phyloP scores from a whole-genome alignment of 2,113 vertebrate species.

The Hystrix cristata region DNA sequence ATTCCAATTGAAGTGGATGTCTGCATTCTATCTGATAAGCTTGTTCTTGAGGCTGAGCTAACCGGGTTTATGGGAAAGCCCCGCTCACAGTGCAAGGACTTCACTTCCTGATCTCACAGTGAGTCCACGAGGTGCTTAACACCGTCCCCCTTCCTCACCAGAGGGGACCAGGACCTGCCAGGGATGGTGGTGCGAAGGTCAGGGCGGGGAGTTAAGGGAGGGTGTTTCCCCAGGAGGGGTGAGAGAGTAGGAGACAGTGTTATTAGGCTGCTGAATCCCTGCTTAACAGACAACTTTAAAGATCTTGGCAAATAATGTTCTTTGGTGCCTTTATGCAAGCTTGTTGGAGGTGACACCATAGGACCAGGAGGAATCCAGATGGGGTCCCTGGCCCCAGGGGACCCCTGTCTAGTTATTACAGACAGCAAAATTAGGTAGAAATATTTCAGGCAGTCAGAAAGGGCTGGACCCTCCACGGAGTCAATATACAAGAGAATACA shows the following conservation, averaged over 20 bases:
- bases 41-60: not conserved
- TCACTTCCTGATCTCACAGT: not conserved
- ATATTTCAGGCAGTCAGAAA: too few species aligned
- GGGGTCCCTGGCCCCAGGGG: not conserved
- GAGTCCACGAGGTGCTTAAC: not conserved
- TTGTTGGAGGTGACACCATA: not conserved
- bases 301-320: not conserved
- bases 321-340: not conserved
- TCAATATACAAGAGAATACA: too few species aligned
- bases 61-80: not conserved
- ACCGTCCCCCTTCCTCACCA: not conserved
- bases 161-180: not conserved
- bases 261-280: not conserved
- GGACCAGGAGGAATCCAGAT: not conserved
- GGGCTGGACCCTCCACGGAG: too few species aligned
- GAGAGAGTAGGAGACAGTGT: not conserved
- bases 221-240: rapidly evolving
- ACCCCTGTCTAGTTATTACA: not conserved
- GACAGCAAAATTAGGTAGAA: too few species aligned
- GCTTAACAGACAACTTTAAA: not conserved
- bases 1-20: not conserved
- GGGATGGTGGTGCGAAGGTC: not conserved
- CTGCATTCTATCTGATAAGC: not conserved
- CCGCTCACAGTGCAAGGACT: not conserved
- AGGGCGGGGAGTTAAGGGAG: too few species aligned